These are phyloP conservation scores for Hydriomena furcata DNA, from an alignment of 2,888 invertebrate species.

Conservation along the genomic window DNA sequence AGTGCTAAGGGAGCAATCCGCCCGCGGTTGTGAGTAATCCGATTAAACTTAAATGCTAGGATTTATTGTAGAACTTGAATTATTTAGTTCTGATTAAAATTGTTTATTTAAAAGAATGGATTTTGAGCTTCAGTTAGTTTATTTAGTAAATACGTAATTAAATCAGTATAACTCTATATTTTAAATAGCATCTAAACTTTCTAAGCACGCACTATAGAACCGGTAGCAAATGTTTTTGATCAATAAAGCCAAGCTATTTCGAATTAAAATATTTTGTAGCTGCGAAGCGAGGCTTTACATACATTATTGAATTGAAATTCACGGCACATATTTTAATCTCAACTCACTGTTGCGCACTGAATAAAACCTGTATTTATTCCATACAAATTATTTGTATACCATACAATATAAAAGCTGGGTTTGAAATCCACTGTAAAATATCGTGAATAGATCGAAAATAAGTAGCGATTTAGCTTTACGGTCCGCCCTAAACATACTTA, in stretches of 20 bases:
- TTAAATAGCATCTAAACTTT: not conserved
- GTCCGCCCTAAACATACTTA: conserved; percentile 9
- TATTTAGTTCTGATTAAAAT: conserved; percentile 15
- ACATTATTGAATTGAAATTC: conserved; percentile 4
- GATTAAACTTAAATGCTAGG: conserved; percentile 20
- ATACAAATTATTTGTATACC: conserved; percentile 6
- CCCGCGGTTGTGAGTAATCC: conserved; percentile 13
- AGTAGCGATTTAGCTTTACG: conserved; percentile 10
- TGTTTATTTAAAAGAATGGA: conserved; percentile 1
- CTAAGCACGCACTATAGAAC: not conserved
- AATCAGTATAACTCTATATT: too few relatives aligned
- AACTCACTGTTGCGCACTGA: conserved; percentile 7
- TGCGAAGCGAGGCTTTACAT: conserved; percentile 8
- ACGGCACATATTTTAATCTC: conserved; percentile 7
- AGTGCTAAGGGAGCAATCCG: not conserved
- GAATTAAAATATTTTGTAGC: conserved; percentile 6
- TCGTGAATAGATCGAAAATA: conserved; percentile 9
- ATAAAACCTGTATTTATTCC: conserved; percentile 15
- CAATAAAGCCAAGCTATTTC: conserved; percentile 3
- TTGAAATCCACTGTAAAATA: not conserved
- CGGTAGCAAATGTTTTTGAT: conserved; percentile 1
- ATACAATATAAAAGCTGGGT: not conserved
- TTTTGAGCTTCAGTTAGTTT: not conserved
- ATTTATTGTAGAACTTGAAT: conserved; percentile 17
- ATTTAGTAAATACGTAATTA: not conserved